These are phyloP conservation scores for Drosophila melanosoma DNA, from an alignment of 2,888 invertebrate genomes.

Conservation along the genomic window DNA sequence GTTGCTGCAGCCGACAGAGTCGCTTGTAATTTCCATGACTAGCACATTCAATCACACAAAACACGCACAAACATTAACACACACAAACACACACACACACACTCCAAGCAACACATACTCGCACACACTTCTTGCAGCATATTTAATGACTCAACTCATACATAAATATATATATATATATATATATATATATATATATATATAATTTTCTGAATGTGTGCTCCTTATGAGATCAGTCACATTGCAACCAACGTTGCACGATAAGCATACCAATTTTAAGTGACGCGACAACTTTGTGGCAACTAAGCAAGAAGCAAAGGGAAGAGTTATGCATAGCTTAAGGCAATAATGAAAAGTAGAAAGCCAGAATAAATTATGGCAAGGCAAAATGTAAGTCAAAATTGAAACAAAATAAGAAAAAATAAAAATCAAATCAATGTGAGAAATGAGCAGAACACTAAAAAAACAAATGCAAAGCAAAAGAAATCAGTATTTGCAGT, in stretches of 20 bases:
- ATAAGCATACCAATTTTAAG: not conserved
- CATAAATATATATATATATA: not conserved
- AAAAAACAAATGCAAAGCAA: not conserved
- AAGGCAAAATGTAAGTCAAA: not conserved
- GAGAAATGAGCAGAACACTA: not conserved
- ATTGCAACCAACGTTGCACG: not conserved
- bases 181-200: not conserved
- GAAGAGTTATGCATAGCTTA: not conserved
- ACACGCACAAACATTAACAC: not conserved
- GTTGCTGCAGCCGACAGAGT: conserved; percentile 34
- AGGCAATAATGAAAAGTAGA: not conserved
- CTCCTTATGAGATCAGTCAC: not conserved
- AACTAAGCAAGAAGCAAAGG: not conserved
- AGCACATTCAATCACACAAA: conserved; percentile 8
- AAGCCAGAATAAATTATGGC: not conserved
- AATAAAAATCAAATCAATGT: not conserved
- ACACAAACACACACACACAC: not conserved
- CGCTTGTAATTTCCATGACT: conserved; percentile 45
- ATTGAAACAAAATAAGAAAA: not conserved
- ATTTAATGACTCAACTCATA: conserved; percentile 6
- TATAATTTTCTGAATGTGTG: conserved; percentile 2
- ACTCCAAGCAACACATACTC: not conserved
- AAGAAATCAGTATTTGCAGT: not conserved
- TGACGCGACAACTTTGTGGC: not conserved
- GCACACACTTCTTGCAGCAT: conserved; percentile 11